Evolutionary conservation across 1,140 invertebrate species (phyloP).

Genomic region (Diabrotica virgifera): DNA sequence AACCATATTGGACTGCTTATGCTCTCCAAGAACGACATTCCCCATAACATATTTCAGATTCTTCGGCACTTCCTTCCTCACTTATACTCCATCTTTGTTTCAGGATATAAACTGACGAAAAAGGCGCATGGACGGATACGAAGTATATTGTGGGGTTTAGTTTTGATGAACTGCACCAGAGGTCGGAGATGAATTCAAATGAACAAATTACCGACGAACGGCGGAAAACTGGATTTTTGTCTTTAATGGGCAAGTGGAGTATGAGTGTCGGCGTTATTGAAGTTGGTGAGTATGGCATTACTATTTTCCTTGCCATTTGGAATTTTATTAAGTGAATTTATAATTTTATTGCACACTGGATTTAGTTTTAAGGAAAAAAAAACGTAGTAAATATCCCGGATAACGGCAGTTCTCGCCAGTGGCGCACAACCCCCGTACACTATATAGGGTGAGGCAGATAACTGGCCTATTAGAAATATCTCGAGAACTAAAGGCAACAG

Average conservation of each 20-base stretch:
- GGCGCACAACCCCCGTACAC: no score
- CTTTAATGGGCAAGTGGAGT: neutral
- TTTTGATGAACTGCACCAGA: conserved; percentile 36
- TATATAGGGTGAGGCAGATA: no score
- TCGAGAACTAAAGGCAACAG: no score
- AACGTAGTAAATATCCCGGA: no score
- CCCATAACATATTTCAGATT: conserved; percentile 36
- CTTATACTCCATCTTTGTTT: conserved; percentile 44
- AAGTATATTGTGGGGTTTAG: conserved; percentile 37
- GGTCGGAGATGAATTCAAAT: conserved; percentile 36
- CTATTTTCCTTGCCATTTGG: no score
- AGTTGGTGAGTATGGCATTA: neutral
- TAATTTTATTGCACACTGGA: no score
- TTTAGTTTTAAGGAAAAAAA: no score
- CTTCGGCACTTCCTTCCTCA: conserved; percentile 34
- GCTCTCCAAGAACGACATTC: neutral
- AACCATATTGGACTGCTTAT: neutral
- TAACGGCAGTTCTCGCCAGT: no score
- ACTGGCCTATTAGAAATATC: no score
- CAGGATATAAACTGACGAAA: conserved; percentile 37
- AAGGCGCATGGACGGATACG: conserved; percentile 37
- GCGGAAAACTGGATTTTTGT: conserved; percentile 9
- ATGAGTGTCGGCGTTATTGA: neutral
- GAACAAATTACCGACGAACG: conserved; percentile 31
- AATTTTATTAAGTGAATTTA: no score